A percentile compares a stretch with the other conserved stretches of the same genome.
Evolutionary conservation across 2,113 vertebrate genomes (phyloP).

Genomic region (Oreochromis aureus): DNA sequence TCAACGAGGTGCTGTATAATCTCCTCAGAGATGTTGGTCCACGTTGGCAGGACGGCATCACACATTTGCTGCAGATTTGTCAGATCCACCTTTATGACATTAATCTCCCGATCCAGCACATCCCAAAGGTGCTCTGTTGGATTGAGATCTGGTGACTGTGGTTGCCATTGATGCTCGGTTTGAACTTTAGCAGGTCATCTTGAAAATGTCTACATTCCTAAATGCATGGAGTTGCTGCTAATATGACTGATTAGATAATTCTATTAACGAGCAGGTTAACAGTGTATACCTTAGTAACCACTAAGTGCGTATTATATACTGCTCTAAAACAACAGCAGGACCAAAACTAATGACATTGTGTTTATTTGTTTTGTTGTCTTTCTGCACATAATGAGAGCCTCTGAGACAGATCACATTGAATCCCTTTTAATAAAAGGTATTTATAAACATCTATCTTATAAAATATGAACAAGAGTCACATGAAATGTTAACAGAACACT

Average conservation of each 20-base stretch:
- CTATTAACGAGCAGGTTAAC: background rate
- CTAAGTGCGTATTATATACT: background rate
- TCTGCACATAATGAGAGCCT: slow-evolving; percentile 2
- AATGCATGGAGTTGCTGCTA: background rate
- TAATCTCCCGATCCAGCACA: background rate
- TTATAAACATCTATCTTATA: slow-evolving; percentile 68
- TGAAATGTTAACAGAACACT: slow-evolving; percentile 53
- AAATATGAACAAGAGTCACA: slow-evolving; percentile 60
- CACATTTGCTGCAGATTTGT: background rate
- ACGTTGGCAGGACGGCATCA: background rate
- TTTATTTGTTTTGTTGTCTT: background rate
- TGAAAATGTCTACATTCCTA: background rate
- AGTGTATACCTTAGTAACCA: background rate
- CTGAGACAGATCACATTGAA: background rate
- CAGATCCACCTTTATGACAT: background rate
- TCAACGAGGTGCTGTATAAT: background rate
- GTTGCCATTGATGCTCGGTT: background rate
- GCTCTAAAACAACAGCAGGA: background rate
- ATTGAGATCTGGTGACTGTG: background rate
- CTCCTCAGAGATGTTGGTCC: background rate
- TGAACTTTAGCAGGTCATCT: background rate
- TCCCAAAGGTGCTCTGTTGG: background rate
- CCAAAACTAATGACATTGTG: background rate
- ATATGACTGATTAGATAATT: background rate
- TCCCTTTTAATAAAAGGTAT: slow-evolving; percentile 60